Evolutionary conservation across 2,888 invertebrate genomes (phyloP).

Genomic region (Euphydryas editha): DNA sequence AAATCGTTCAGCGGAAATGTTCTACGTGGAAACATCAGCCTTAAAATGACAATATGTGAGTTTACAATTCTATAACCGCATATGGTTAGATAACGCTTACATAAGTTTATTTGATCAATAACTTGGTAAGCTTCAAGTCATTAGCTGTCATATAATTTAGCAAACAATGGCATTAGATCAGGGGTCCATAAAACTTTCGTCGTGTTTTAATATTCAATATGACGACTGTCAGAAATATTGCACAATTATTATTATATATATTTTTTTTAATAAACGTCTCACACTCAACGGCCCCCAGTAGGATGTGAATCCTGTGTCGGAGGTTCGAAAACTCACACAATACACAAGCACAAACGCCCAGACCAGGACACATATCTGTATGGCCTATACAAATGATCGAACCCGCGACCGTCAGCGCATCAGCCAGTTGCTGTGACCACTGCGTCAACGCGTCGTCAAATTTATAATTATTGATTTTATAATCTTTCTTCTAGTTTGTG

Average conservation of each 20-base stretch:
- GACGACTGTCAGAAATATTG: background rate
- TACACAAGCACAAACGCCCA: too few species aligned
- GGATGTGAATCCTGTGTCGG: too few species aligned
- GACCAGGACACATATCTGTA: too few species aligned
- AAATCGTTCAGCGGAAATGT: conserved; percentile 31
- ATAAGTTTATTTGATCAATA: conserved; percentile 48
- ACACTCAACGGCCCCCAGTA: too few species aligned
- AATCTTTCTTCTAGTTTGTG: too few species aligned
- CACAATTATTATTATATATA: background rate
- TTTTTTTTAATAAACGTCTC: too few species aligned
- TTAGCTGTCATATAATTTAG: conserved; percentile 40
- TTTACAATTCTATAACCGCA: conserved; percentile 26
- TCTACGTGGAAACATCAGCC: conserved; percentile 24
- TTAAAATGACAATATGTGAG: conserved; percentile 19
- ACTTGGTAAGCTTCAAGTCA: conserved; percentile 34
- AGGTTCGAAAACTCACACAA: too few species aligned
- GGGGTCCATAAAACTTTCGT: conserved; percentile 4
- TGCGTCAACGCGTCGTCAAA: too few species aligned
- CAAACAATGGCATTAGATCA: conserved; percentile 33
- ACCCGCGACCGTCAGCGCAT: too few species aligned
- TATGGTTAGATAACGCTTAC: conserved; percentile 44
- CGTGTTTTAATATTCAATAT: background rate
- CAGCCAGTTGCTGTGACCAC: too few species aligned
- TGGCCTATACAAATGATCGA: too few species aligned
- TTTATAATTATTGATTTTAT: background rate